Evolutionary conservation across 2,113 vertebrate genomes (phyloP), one percentile per base, ranked within the genome.

Genomic region (Saccopteryx leptura): DNA sequence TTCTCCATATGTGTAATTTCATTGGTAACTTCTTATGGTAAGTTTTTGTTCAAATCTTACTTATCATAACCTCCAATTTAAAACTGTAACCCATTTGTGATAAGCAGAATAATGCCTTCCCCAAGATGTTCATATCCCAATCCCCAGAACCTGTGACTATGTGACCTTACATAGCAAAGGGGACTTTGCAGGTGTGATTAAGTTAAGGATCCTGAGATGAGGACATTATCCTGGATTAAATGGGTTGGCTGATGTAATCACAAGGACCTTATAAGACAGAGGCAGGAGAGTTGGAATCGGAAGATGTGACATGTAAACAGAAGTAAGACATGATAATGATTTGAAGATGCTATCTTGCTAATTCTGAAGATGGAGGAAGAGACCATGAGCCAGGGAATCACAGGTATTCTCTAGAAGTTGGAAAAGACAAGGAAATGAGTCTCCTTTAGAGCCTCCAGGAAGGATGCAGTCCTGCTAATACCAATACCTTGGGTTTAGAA

Each of bases 1-100:
- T 69, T 96, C n/a, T 79, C n/a, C 8, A 23, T 54, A 87, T 74
- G 10, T 66, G 52, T 71, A 93, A 84, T 18, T 94, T 95, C 72
- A 80, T 66, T 82, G 48, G 33, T 71, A 88, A 94, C 24, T 39
- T 31, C 7, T 82, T 50, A 66, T 31, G 12, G 92, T 76, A 88
- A 46, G 15, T 68, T 74, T 78, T 88, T 65, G 56, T 28, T 87
- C 56, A 86, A 39, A 89, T 48, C 13, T 86, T 95, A 74, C 58
- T 39, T 89, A 75, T 7, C 3, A 54, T 90, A 50, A 75, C 5
- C 7, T 69, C 11, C 23, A 50, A 81, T 81, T 95, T 68, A 91
- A 84, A 94, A 39, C 71, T 84, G 46, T 7, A 93, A 56, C 4
- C 26, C 19, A 60, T 12, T 33, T 78, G 17, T 93, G 24, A 58